Base-by-base conservation (phyloP, 1,140 invertebrate genomes). In the Diorhabda carinulata region DNA sequence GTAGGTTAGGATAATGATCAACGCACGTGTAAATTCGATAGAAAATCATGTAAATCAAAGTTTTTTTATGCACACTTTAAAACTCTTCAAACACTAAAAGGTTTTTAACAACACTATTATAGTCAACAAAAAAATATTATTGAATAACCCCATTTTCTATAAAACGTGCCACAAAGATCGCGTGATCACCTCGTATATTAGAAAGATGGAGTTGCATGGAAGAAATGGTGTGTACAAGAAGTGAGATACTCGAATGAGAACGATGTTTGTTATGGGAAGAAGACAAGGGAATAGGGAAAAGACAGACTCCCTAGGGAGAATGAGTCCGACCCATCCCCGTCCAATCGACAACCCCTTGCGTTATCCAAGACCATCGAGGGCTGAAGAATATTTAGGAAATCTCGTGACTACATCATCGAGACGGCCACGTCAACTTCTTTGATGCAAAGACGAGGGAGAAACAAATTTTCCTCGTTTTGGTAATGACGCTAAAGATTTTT, bases 221-320 rank as follows among this genome's bases (percentile, higher is more conserved):
- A 68, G 45, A 76, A 70, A 69, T 60, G 67, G 67, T 68, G 43
- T 72, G 70, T 71, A 73, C 72, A 52, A 52, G 47, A n/a, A 52
- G 47, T 66, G 73, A 76, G 73, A 76, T 77, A 73, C 73, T 73
- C 74, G 76, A 77, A 73, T 76, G 69, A 72, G 69, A 74, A 68
- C 72, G 72, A 76, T 76, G 72, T 74, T 75, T 73, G 72, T 76
- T 76, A 75, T 73, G 70, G 74, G 58, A 73, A 70, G 71, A 72
- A 70, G 71, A 72, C 71, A 68, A 76, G 73, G 72, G 76, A 72
- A 73, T 68, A 73, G 70, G 72, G 71, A 73, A 83, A 84, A 83
- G 82, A 83, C 83, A 84, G 83, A 84, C 83, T 84, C 84, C 84
- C 84, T 74, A 69, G 84, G 82, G 83, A 84, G 79, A 43, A 25